Percentiles rank a stretch among this genome's conserved stretches.
Evolutionary conservation across 2,113 vertebrate genomes (phyloP).

Genomic region (Cervus canadensis): DNA sequence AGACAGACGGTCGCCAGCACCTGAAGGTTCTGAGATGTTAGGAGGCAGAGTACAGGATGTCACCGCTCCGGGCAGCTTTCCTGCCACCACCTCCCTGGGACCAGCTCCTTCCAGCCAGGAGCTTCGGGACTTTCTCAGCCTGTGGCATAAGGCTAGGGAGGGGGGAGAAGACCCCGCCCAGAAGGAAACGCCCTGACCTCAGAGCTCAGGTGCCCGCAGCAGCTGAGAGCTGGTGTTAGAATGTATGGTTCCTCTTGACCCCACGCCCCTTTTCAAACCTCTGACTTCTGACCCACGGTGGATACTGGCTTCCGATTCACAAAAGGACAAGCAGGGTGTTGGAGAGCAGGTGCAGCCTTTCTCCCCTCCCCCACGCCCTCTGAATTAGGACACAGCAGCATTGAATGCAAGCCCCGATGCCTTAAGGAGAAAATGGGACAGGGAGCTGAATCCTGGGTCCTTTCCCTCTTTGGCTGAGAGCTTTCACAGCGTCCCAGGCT

Average conservation of each 20-base stretch:
- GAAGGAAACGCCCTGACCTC: background rate
- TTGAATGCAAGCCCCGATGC: background rate
- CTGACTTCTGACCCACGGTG: background rate
- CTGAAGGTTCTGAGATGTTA: background rate
- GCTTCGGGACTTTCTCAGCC: background rate
- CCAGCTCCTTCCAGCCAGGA: background rate
- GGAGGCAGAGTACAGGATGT: background rate
- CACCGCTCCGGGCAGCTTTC: background rate
- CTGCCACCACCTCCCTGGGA: background rate
- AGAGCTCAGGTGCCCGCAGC: background rate
- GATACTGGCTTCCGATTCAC: background rate
- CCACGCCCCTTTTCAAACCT: background rate
- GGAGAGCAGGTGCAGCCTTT: background rate
- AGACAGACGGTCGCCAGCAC: background rate
- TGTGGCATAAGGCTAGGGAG: background rate
- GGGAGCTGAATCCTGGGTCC: constrained; percentile 12
- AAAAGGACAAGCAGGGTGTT: background rate
- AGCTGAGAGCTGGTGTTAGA: background rate
- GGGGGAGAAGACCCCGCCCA: background rate
- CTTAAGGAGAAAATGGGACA: background rate
- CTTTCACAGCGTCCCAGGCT: background rate
- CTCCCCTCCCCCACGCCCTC: background rate
- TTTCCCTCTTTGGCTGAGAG: background rate
- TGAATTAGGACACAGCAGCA: background rate
- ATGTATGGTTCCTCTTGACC: background rate